phyloP scores from a whole-genome alignment of 2,888 invertebrate genomes.

The Drosophila picticornis region DNA sequence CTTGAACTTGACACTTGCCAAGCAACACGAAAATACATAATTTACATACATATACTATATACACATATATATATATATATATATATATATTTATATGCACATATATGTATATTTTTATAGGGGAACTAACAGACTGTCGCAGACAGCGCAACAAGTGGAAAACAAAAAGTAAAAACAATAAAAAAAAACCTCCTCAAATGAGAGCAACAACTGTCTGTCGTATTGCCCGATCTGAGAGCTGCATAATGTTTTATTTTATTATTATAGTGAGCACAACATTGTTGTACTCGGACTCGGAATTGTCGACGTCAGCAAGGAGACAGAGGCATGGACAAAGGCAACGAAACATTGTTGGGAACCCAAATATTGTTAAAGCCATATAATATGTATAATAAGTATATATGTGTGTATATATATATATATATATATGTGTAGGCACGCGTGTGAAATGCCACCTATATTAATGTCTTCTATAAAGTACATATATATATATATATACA shows the following conservation, averaged over 20 bases:
- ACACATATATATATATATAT: conserved; percentile 29
- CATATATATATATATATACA: conserved; percentile 4
- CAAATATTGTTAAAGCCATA: conserved; percentile 4
- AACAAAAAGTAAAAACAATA: conserved; percentile 34
- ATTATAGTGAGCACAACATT: conserved; percentile 31
- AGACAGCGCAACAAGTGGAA: conserved; percentile 47
- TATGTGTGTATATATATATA: no score
- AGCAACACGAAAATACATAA: conserved; percentile 43
- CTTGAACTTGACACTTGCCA: conserved; percentile 83
- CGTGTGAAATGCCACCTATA: conserved; percentile 16
- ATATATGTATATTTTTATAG: conserved; percentile 32
- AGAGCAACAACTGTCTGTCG: conserved; percentile 3
- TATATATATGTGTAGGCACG: conserved; percentile 13
- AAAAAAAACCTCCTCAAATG: conserved; percentile 10
- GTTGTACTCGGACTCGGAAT: conserved; percentile 19
- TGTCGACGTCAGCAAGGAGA: conserved; percentile 58
- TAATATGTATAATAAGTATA: not conserved
- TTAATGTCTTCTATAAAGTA: not conserved
- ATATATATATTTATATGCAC: conserved; percentile 28
- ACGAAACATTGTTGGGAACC: conserved; percentile 37
- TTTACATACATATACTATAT: conserved; percentile 22
- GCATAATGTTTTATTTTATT: conserved; percentile 18
- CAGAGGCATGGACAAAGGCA: conserved; percentile 33
- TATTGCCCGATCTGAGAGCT: conserved; percentile 24
- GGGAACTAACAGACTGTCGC: conserved; percentile 35